These are phyloP conservation scores for Drosophila parabipectinata DNA, from an alignment of 1,140 invertebrate species.

Conservation along the genomic window DNA sequence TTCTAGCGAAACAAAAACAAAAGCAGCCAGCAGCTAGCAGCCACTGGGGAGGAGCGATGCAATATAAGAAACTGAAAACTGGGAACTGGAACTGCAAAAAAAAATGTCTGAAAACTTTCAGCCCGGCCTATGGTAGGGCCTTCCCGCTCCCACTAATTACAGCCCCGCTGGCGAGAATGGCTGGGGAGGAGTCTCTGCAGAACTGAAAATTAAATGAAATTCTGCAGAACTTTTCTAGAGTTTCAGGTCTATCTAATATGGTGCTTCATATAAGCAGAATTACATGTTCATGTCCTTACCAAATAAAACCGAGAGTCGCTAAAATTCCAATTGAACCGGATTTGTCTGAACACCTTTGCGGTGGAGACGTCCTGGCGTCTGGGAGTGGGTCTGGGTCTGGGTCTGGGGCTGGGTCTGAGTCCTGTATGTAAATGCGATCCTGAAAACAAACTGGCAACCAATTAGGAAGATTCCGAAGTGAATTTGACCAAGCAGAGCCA, in stretches of 20 bases:
- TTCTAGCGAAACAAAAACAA: conserved; percentile 46
- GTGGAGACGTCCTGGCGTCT: not conserved
- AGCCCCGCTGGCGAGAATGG: conserved; percentile 11
- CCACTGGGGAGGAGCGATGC: conserved; percentile 15
- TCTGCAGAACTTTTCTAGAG: conserved; percentile 14
- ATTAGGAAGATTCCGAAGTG: conserved; percentile 19
- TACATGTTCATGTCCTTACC: not conserved
- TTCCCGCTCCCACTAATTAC: conserved; percentile 48
- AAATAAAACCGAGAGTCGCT: not conserved
- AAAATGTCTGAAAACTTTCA: conserved; percentile 55
- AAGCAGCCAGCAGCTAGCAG: conserved; percentile 6
- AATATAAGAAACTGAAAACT: conserved; percentile 18
- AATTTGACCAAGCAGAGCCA: conserved; percentile 5
- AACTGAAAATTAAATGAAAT: conserved; percentile 52
- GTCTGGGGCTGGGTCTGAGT: too few species aligned
- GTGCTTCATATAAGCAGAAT: too few species aligned
- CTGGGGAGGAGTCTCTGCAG: not conserved
- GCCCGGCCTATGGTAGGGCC: conserved; percentile 25
- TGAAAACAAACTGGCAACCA: conserved; percentile 27
- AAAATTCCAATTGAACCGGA: not conserved
- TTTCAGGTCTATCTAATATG: not conserved
- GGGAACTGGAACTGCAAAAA: conserved; percentile 4
- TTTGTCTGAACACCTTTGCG: conserved; percentile 1
- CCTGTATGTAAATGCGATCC: not conserved
- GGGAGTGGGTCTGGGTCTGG: not conserved